phyloP scores from a whole-genome alignment of 2,888 invertebrate genomes.

The Drosophila birchii region DNA sequence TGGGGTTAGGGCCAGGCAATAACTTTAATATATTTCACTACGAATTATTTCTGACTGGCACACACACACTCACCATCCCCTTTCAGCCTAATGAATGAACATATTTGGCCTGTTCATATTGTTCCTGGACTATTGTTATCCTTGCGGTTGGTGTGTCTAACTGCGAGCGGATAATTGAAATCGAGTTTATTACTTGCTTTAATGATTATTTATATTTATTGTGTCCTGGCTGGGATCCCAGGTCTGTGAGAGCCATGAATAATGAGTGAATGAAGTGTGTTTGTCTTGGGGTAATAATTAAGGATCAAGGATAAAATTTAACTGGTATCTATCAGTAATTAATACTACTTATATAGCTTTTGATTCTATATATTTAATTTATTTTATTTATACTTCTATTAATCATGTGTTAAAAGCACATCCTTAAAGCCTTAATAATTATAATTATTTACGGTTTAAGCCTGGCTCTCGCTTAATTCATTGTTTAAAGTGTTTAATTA shows the following conservation, averaged over 20 bases:
- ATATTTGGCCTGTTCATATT: slow-evolving; percentile 37
- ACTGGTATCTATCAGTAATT: not conserved
- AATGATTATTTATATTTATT: slow-evolving; percentile 29
- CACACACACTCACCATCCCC: slow-evolving; percentile 4
- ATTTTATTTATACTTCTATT: not conserved
- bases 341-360: not conserved
- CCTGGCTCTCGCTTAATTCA: slow-evolving; percentile 5
- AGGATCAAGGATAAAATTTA: not conserved
- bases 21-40: slow-evolving; percentile 42
- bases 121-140: slow-evolving; percentile 34
- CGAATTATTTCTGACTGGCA: slow-evolving; percentile 39
- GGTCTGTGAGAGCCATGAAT: slow-evolving; percentile 10
- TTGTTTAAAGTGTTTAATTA: slow-evolving; percentile 65
- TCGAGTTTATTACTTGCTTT: slow-evolving; percentile 48
- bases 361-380: not conserved
- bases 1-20: slow-evolving; percentile 25
- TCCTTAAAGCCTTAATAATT: slow-evolving; percentile 8
- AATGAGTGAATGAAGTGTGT: slow-evolving; percentile 7
- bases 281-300: slow-evolving; percentile 1
- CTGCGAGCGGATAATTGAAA: slow-evolving; percentile 81
- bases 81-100: slow-evolving; percentile 37
- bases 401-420: not conserved
- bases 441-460: slow-evolving; percentile 10
- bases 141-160: slow-evolving; percentile 59
- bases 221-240: not conserved